Percentiles rank a stretch among this genome's conserved stretches.
Conservation (phyloP, 2,888 invertebrate genomes). For the Choreutis nemorana region DNA sequence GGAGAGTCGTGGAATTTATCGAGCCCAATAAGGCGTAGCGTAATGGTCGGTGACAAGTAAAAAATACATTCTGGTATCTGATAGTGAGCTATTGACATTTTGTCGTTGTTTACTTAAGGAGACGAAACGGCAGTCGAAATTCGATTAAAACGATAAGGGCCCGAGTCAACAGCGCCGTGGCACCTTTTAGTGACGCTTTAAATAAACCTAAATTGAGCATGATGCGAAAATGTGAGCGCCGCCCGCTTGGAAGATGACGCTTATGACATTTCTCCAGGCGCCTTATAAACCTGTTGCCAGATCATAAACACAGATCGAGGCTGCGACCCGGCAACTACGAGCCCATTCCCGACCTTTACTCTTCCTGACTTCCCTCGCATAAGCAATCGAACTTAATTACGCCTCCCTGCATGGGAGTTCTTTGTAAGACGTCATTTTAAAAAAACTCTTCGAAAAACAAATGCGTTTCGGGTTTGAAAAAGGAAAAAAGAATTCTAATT, state of each 20-base stretch:
- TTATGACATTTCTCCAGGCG: conserved; percentile 16
- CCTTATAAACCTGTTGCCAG: conserved; percentile 13
- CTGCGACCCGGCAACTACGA: conserved; percentile 10
- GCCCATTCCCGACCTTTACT: conserved; percentile 7
- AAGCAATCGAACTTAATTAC: conserved; percentile 22
- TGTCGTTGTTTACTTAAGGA: conserved; percentile 53
- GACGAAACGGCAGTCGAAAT: conserved; percentile 63
- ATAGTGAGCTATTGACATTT: conserved; percentile 54
- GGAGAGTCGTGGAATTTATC: conserved; percentile 22
- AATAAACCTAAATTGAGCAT: conserved; percentile 34
- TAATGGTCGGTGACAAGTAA: conserved; percentile 32
- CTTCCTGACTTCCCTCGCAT: conserved; percentile 12
- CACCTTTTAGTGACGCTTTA: conserved; percentile 44
- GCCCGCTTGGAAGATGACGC: conserved; percentile 6
- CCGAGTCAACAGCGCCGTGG: conserved; percentile 45
- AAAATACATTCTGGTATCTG: conserved; percentile 53
- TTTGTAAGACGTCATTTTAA: not conserved
- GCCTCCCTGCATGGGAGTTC: conserved; percentile 7
- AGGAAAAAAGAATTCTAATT: too few relatives aligned
- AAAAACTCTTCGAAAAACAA: not conserved
- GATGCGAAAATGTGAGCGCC: conserved; percentile 38
- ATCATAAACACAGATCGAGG: conserved; percentile 14
- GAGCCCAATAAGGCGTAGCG: conserved; percentile 38
- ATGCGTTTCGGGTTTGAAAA: not conserved
- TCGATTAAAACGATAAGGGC: conserved; percentile 55